These are phyloP conservation scores for Drosophila watanabei DNA, from an alignment of 1,140 invertebrate genomes.

Conservation along the genomic window DNA sequence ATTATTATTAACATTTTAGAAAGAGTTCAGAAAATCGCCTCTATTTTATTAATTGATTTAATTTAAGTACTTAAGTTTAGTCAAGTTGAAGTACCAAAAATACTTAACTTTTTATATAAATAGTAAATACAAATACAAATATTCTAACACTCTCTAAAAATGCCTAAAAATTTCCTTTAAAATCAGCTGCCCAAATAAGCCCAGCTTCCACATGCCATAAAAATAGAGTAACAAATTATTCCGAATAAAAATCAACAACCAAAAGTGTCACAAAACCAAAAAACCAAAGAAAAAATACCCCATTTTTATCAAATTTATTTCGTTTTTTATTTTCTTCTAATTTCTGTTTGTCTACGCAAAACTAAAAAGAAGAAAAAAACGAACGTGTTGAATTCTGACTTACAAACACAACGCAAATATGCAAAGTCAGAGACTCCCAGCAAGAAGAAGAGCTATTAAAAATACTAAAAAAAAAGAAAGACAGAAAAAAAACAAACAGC, in stretches of 20 bases:
- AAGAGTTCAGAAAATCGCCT: no score
- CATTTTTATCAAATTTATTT: conserved; percentile 50
- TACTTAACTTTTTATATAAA: neutral
- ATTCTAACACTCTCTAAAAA: neutral
- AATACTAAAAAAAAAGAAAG: conserved; percentile 21
- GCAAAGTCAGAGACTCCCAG: conserved; percentile 51
- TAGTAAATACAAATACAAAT: conserved; percentile 7
- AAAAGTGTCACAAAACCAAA: conserved; percentile 39
- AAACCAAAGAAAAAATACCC: conserved; percentile 13
- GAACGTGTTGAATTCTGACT: conserved; percentile 61
- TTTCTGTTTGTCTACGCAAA: conserved; percentile 57
- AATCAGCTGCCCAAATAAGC: conserved; percentile 50
- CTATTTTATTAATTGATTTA: no score
- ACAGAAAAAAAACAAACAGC: conserved; percentile 11
- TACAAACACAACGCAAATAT: conserved; percentile 55
- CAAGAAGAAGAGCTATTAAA: conserved; percentile 27
- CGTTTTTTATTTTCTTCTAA: conserved; percentile 47
- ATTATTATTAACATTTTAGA: no score
- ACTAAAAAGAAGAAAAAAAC: conserved; percentile 7
- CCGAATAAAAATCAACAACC: conserved; percentile 22
- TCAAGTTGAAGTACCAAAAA: conserved; percentile 7
- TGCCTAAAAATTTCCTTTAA: neutral
- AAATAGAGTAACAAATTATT: conserved; percentile 12
- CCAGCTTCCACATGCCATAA: neutral
- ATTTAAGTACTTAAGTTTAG: neutral